Base-by-base conservation (phyloP, 1,140 invertebrate genomes). In the Lasaia peninsularis region DNA sequence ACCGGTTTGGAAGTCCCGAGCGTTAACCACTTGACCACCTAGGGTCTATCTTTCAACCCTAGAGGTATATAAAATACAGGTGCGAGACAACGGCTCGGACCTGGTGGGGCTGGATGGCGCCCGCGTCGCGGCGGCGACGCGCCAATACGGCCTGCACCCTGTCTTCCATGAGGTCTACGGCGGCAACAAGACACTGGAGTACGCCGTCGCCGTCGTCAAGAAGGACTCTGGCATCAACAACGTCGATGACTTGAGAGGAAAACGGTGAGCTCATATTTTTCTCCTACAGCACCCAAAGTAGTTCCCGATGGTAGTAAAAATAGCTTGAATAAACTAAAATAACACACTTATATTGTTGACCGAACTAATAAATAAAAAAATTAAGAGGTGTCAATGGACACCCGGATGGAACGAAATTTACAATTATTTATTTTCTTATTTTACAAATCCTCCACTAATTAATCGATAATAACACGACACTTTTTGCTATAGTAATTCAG, bases 81-180 rank as follows among this genome's bases (percentile, higher is more conserved):
- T 87, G 1, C 75, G 77, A 70, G 80, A 87, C 48, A 82, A 89
- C 54, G 83, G 81, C 0, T 74, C 84, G 16, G 86, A 89, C 33
- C 63, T 87, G 18, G 81, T 78, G 1, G 66, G 78, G 6, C 80
- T 87, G 1, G 79, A 86, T 20, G 86, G 76, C 21, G 69, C 75
- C 55, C 59, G 65, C 50, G 84, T 88, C 7, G 78, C 77, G 0
- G 52, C 74, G 0, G 82, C 80, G 0, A 65, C 78, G 2, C 81
- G 78, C 40, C 61, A 78, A 34, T 83, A 85, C 67, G 78, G 76
- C 44, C 65, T 88, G 0, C 80, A 86, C 20, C 82, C 86, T 1
- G 78, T 89, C 0, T 89, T 89, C 74, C 83, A 87, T 55, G 86
- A 89, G 62, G 81, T 86, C 24, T 89, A 87, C 35, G 79, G 80